phyloP scores from a whole-genome alignment of 2,113 vertebrate genomes.

The Macrotis lagotis region DNA sequence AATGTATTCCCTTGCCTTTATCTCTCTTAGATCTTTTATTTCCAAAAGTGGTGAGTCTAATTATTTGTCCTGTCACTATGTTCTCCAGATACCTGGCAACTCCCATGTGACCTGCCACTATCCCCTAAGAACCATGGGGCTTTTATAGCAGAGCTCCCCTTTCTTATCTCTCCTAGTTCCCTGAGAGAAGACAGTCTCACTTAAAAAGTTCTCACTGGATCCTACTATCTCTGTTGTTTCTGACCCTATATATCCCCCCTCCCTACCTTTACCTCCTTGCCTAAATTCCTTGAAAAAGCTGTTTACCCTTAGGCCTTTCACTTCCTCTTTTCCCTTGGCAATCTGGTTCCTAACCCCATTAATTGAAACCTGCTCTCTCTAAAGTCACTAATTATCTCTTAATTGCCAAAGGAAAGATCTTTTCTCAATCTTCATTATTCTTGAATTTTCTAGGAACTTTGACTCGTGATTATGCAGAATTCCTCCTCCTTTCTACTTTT shows the following conservation, averaged over 20 bases:
- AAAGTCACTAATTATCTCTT: constrained; percentile 14
- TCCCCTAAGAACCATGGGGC: neutral
- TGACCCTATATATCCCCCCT: neutral
- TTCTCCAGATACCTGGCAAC: neutral
- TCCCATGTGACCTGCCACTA: neutral
- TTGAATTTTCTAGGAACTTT: neutral
- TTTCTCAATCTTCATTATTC: neutral
- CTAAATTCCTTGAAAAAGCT: neutral
- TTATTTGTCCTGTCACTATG: neutral
- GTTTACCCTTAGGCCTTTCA: neutral
- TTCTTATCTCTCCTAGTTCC: neutral
- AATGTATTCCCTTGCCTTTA: neutral
- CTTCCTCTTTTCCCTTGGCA: neutral
- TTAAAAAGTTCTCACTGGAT: neutral
- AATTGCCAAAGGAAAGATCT: neutral
- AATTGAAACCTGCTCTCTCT: neutral
- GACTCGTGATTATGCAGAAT: neutral
- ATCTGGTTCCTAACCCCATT: neutral
- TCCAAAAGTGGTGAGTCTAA: neutral
- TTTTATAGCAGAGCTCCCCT: neutral
- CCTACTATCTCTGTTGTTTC: neutral
- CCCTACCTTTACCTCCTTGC: neutral
- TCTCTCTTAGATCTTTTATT: neutral
- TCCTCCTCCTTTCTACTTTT: neutral
- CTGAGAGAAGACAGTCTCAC: neutral